Conservation (phyloP, 2,888 invertebrate genomes). For the Pemphredon lugubris region DNA sequence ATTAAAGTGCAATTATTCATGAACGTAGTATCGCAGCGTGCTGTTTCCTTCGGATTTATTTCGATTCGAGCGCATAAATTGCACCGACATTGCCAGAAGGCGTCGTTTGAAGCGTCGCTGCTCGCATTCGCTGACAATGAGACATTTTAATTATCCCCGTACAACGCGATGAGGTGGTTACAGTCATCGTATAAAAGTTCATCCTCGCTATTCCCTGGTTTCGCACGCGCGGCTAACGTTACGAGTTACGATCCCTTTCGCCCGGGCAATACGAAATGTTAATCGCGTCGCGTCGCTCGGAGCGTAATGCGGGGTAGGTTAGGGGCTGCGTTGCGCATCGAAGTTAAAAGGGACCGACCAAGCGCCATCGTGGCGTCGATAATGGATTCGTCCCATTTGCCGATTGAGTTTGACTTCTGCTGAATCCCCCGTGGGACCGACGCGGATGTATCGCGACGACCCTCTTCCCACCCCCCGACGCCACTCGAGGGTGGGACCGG, state of each 20-base stretch:
- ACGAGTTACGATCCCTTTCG: too few relatives aligned
- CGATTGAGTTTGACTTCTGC: conserved; percentile 60
- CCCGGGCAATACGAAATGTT: too few relatives aligned
- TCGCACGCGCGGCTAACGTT: not conserved
- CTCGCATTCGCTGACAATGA: conserved; percentile 8
- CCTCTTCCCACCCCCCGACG: conserved; percentile 29
- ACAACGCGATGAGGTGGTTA: not conserved
- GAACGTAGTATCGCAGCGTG: not conserved
- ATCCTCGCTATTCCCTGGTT: not conserved
- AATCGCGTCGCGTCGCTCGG: too few relatives aligned
- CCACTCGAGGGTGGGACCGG: conserved; percentile 11
- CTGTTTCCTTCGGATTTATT: conserved; percentile 50
- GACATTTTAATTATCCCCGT: conserved; percentile 35
- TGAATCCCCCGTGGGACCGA: conserved; percentile 20
- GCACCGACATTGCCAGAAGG: not conserved
- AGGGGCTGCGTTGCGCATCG: too few relatives aligned
- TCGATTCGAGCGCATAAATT: conserved; percentile 39
- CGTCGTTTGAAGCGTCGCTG: conserved; percentile 4
- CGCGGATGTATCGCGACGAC: conserved; percentile 37
- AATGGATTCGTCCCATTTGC: conserved; percentile 59
- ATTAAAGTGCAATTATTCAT: conserved; percentile 55
- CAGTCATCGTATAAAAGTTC: not conserved
- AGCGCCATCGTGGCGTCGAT: conserved; percentile 43
- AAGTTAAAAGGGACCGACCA: conserved; percentile 31
- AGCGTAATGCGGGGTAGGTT: conserved; percentile 27